phyloP scores from a whole-genome alignment of 2,888 invertebrate species.

The Lasioglossum zephyrum region DNA sequence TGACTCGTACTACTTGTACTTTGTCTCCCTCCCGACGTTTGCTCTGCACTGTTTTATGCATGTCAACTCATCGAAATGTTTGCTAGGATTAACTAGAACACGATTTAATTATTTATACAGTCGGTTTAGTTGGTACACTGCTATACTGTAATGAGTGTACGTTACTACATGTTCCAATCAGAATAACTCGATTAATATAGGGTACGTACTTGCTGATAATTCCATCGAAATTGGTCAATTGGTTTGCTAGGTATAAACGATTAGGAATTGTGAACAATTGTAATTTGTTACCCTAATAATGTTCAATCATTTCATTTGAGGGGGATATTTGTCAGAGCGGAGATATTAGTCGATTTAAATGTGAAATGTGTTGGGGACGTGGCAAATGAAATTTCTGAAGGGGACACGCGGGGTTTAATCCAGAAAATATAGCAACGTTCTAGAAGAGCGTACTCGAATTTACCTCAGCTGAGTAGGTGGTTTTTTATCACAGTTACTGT shows the following conservation, averaged over 20 bases:
- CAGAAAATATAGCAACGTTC: neutral
- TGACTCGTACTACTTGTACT: conserved; percentile 33
- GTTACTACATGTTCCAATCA: too few species aligned
- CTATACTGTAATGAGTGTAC: too few species aligned
- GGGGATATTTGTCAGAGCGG: neutral
- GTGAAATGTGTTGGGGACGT: neutral
- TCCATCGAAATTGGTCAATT: neutral
- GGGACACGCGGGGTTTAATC: neutral
- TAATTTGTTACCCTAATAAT: too few species aligned
- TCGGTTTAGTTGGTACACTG: neutral
- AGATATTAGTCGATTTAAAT: neutral
- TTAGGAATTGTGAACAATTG: neutral
- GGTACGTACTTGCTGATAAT: neutral
- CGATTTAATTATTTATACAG: neutral
- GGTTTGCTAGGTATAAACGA: neutral
- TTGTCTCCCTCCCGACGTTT: conserved; percentile 12
- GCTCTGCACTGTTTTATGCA: neutral
- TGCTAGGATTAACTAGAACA: neutral
- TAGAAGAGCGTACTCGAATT: conserved; percentile 20
- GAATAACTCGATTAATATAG: too few species aligned
- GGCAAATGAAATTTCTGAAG: neutral
- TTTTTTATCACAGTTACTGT: conserved; percentile 42
- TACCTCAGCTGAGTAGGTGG: conserved; percentile 32
- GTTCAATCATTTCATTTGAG: too few species aligned
- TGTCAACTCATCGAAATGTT: neutral